Evolutionary conservation across 2,797 vertebrate species (phyloP).

Genomic region (Hoplostethus atlanticus): DNA sequence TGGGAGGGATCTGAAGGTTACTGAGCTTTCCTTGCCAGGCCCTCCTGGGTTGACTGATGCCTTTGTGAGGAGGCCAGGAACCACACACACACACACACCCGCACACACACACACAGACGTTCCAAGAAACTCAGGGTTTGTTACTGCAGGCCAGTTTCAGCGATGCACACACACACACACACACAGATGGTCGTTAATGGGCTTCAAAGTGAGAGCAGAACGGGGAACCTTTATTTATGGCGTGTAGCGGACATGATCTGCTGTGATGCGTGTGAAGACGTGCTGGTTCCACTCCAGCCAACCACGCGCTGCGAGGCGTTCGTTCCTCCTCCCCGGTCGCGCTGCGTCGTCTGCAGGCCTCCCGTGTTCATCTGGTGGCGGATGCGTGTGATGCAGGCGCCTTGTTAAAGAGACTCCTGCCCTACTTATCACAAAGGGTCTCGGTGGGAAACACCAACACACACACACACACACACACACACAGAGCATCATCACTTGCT

Average conservation of each 20-base stretch:
- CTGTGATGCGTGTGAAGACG: conserved; percentile 54
- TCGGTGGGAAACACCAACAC: conserved; percentile 14
- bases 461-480: conserved; percentile 6
- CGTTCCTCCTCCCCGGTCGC: too few relatives aligned
- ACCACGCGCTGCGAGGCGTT: too few relatives aligned
- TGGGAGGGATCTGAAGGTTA: conserved; percentile 84
- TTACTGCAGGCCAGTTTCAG: conserved; percentile 63
- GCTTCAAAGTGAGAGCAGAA: conserved; percentile 66
- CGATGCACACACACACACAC: conserved; percentile 46
- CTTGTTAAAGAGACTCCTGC: not conserved
- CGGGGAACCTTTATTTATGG: conserved; percentile 64
- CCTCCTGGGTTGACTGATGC: conserved; percentile 84
- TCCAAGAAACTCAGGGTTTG: conserved; percentile 71
- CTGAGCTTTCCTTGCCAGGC: conserved; percentile 80
- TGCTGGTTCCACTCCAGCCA: conserved; percentile 13
- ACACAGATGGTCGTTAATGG: conserved; percentile 73
- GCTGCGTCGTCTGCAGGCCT: too few relatives aligned
- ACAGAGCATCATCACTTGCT: not conserved
- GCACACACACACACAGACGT: conserved; percentile 31
- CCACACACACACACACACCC: conserved; percentile 63
- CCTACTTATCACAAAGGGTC: conserved; percentile 12
- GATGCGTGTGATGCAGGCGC: too few relatives aligned
- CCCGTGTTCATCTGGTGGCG: too few relatives aligned
- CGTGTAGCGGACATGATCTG: conserved; percentile 52
- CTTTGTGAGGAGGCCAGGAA: conserved; percentile 83